A percentile compares a stretch with the other conserved stretches of the same genome.
phyloP scores from a whole-genome alignment of 2,113 vertebrate genomes.

The Pao palembangensis region DNA sequence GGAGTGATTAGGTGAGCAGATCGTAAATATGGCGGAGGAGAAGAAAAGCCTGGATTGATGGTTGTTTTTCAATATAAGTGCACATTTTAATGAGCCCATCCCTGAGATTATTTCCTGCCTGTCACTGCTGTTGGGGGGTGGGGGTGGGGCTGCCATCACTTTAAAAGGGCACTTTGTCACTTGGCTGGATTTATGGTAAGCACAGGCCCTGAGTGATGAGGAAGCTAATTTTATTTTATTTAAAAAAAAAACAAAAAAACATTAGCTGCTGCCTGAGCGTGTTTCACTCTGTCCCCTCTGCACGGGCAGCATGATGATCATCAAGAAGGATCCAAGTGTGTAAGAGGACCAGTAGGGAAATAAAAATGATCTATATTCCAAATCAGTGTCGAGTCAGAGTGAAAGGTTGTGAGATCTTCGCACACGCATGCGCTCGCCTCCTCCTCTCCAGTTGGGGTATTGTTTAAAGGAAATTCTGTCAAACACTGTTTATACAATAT shows the following conservation, averaged over 20 bases:
- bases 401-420: conserved; percentile 9
- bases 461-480: conserved; percentile 64
- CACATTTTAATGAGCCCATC: conserved; percentile 38
- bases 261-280: conserved; percentile 27
- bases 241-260: conserved; percentile 21
- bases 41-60: conserved; percentile 30
- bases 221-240: conserved; percentile 17
- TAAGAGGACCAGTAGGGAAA: conserved; percentile 1
- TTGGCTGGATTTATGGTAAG: conserved; percentile 31
- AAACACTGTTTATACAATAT: conserved; percentile 58
- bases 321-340: conserved; percentile 48
- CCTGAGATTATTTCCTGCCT: conserved; percentile 23
- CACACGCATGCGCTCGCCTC: conserved; percentile 13
- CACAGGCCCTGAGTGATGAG: conserved; percentile 7
- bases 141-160: conserved; percentile 9
- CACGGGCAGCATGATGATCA: conserved; percentile 51
- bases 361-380: conserved; percentile 46
- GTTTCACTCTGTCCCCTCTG: conserved; percentile 40
- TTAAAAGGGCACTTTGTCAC: conserved; percentile 29
- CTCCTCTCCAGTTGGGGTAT: conserved; percentile 30
- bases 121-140: conserved; percentile 6
- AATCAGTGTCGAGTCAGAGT: conserved; percentile 18
- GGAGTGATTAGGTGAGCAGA: conserved; percentile 32
- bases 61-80: conserved; percentile 31
- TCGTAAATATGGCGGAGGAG: conserved; percentile 26